Evolutionary conservation across 2,797 vertebrate genomes (phyloP), one percentile per base, ranked within the genome.

Genomic region (Silurus aristotelis): DNA sequence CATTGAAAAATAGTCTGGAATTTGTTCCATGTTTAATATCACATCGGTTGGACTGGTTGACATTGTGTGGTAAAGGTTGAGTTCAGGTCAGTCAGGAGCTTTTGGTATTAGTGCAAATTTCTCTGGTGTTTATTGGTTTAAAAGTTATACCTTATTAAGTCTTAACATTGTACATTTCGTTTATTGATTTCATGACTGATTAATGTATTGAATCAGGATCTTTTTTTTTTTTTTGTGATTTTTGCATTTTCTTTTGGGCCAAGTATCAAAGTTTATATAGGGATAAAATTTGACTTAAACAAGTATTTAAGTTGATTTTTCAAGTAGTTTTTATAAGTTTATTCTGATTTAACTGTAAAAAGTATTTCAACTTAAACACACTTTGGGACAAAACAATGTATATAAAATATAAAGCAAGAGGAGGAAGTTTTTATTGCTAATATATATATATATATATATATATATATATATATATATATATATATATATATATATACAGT

Each of bases 31-130:
- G 20, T 80, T 71, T 31, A 17, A 71, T 70, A 63, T 61, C 9
- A 25, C n/a, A 10, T 7, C 20, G 19, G 68, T 20, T 43, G 17
- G 38, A 71, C 31, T 17, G 9, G 52, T 60, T 68, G 46, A 73
- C 83, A 67, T 67, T 43, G 52, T 79, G 80, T 43, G 76, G 17
- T 55, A 58, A 82, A 76, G 81, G 72, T 87, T 55, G 86, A 84
- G 56, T 64, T 76, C 67, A 83, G 87, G 86, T 83, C 86, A 88
- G 76, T 38, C 17, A 71, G 31, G 13, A 67, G 14, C 25, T 46
- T 22, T 22, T 22, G 38, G 38, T 38, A 10, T 71, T 46, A 71
- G 27, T 9, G 15, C 5, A 52, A 3, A 46, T 22, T 17, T 14
- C 19, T 27, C 56, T 56, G n/a, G n/a, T 56, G 27, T 7, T 19